Conservation (phyloP, 2,888 invertebrate species). For the Torymus aiolomorphi region DNA sequence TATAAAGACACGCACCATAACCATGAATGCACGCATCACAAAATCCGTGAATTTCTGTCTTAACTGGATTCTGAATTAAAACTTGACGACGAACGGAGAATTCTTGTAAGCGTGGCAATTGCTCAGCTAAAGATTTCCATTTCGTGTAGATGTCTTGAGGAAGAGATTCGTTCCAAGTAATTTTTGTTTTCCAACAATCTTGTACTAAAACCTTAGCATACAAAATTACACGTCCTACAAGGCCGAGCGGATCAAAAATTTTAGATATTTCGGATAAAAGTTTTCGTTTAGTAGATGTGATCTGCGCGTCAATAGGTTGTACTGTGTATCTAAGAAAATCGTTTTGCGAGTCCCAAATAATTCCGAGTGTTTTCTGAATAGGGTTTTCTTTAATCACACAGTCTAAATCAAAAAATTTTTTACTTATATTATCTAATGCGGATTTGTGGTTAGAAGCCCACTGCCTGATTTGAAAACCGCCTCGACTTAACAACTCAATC, state of each 20-base stretch:
- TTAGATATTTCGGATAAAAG: constrained; percentile 41
- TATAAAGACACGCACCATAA: too few relatives aligned
- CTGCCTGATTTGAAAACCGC: constrained; percentile 52
- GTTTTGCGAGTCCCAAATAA: constrained; percentile 16
- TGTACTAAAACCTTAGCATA: too few relatives aligned
- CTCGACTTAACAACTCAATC: constrained; percentile 3
- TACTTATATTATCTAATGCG: constrained; percentile 14
- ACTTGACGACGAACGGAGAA: too few relatives aligned
- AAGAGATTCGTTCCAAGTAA: neutral
- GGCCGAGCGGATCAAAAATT: constrained; percentile 26
- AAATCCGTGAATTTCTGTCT: too few relatives aligned
- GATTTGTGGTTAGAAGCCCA: constrained; percentile 59
- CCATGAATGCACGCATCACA: too few relatives aligned
- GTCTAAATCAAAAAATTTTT: constrained; percentile 30
- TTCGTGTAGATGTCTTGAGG: too few relatives aligned
- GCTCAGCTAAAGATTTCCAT: too few relatives aligned
- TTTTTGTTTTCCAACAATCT: too few relatives aligned
- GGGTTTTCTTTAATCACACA: constrained; percentile 16
- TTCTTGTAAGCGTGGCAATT: too few relatives aligned
- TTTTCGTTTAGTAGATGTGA: constrained; percentile 28
- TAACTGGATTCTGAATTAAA: too few relatives aligned
- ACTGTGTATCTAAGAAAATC: constrained; percentile 49
- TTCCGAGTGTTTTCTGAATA: too few relatives aligned
- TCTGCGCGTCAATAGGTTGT: neutral
- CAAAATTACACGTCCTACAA: constrained; percentile 1